Evolutionary conservation across 2,797 vertebrate genomes (phyloP).

Genomic region (Lepilemur septentrionalis): DNA sequence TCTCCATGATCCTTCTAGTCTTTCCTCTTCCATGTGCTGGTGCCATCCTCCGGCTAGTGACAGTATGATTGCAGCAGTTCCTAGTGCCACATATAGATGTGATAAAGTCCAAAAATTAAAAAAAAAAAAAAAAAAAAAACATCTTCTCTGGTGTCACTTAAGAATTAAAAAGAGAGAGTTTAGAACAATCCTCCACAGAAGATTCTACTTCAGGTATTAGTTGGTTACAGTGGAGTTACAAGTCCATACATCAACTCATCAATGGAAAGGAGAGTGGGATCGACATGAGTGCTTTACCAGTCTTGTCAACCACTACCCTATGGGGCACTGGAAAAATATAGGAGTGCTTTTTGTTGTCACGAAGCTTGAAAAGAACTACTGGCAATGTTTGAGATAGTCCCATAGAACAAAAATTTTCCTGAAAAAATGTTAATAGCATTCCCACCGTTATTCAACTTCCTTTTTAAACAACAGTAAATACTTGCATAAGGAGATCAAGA

Average conservation of each 20-base stretch:
- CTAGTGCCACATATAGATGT: background rate
- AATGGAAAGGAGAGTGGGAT: background rate
- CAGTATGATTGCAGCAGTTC: background rate
- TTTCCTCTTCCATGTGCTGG: background rate
- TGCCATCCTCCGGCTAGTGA: background rate
- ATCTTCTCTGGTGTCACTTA: background rate
- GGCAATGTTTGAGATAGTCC: background rate
- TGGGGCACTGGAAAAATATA: background rate
- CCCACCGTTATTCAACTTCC: background rate
- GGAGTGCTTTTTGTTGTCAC: background rate
- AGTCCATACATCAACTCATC: background rate
- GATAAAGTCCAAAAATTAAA: background rate
- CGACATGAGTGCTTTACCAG: background rate
- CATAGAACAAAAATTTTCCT: background rate
- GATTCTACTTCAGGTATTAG: background rate
- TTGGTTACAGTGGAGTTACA: background rate
- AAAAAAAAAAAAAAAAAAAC: background rate
- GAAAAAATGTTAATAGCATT: background rate
- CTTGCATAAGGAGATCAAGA: background rate
- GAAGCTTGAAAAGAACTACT: background rate
- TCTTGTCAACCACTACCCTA: background rate
- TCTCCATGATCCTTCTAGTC: background rate
- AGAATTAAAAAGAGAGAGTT: background rate
- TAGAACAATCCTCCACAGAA: background rate
- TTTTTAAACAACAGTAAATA: background rate